A percentile compares a stretch with the other conserved stretches of the same genome.
phyloP scores from a whole-genome alignment of 2,113 vertebrate genomes.

The Illadopsis cleaveri region DNA sequence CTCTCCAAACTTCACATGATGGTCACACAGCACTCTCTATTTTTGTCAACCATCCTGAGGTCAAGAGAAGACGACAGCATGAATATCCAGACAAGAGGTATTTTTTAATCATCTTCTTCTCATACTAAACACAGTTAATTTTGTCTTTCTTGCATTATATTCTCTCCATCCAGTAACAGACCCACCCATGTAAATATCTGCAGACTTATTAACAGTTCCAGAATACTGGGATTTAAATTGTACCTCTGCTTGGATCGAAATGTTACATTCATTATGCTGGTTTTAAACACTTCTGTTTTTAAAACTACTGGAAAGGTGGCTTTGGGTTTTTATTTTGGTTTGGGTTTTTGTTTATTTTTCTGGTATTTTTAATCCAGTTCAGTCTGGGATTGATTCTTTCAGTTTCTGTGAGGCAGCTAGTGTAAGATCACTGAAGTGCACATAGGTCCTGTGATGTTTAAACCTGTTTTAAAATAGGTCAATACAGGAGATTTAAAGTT shows the following conservation, averaged over 20 bases:
- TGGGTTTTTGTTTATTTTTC: background rate
- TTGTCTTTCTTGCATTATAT: background rate
- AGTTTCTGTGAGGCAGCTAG: background rate
- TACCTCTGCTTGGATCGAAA: background rate
- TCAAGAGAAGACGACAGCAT: slow-evolving; percentile 54
- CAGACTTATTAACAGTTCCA: background rate
- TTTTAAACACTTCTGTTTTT: background rate
- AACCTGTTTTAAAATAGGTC: background rate
- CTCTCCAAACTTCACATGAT: slow-evolving; percentile 84
- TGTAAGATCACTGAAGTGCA: background rate
- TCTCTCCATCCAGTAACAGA: background rate
- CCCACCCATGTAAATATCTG: background rate
- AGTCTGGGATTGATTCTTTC: background rate
- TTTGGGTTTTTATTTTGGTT: background rate
- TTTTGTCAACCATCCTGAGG: slow-evolving; percentile 84
- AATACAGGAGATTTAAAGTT: background rate
- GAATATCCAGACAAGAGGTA: slow-evolving; percentile 79
- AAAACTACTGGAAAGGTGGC: background rate
- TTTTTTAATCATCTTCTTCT: background rate
- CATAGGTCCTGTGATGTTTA: background rate
- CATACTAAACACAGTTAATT: background rate
- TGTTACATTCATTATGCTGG: background rate
- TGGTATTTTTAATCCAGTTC: background rate
- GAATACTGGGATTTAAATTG: background rate
- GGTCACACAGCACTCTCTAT: slow-evolving; percentile 91